Percentiles rank a stretch among this genome's conserved stretches.
These are phyloP conservation scores for Scaptomyza parva DNA, from an alignment of 2,888 invertebrate species.

Conservation along the genomic window DNA sequence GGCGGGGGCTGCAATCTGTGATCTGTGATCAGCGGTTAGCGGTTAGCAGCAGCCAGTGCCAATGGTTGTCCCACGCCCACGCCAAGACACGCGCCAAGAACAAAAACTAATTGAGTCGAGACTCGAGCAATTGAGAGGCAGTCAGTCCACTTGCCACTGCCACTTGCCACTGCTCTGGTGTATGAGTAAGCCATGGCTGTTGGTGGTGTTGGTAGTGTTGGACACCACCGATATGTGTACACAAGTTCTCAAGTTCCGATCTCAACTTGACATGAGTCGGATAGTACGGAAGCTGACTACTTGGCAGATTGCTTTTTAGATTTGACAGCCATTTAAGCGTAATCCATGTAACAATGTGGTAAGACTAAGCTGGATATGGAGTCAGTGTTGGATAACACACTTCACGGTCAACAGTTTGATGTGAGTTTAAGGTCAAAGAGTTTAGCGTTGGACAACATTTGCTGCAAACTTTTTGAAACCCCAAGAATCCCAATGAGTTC, in stretches of 20 bases:
- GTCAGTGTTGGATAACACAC: neutral
- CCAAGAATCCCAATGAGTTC: too few species aligned
- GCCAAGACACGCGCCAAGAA: slow-evolving; percentile 73
- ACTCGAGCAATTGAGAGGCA: slow-evolving; percentile 26
- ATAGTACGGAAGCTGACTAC: slow-evolving; percentile 17
- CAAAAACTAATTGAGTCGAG: slow-evolving; percentile 27
- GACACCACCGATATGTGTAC: slow-evolving; percentile 2
- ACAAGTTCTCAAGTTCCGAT: neutral
- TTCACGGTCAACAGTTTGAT: too few species aligned
- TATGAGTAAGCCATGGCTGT: slow-evolving; percentile 29
- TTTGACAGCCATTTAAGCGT: neutral
- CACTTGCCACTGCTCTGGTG: slow-evolving; percentile 4
- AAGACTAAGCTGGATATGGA: neutral
- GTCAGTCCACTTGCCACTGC: slow-evolving; percentile 16
- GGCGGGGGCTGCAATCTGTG: slow-evolving; percentile 37
- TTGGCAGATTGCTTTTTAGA: slow-evolving; percentile 5
- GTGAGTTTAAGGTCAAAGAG: too few species aligned
- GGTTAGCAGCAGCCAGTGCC: slow-evolving; percentile 36
- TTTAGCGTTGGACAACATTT: too few species aligned
- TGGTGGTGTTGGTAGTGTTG: slow-evolving; percentile 33
- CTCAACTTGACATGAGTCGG: neutral
- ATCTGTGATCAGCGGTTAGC: slow-evolving; percentile 14
- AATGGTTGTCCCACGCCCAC: slow-evolving; percentile 74
- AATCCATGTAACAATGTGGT: neutral
- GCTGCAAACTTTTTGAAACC: too few species aligned